phyloP scores from a whole-genome alignment of 2,113 vertebrate genomes.

The Lepus americanus region DNA sequence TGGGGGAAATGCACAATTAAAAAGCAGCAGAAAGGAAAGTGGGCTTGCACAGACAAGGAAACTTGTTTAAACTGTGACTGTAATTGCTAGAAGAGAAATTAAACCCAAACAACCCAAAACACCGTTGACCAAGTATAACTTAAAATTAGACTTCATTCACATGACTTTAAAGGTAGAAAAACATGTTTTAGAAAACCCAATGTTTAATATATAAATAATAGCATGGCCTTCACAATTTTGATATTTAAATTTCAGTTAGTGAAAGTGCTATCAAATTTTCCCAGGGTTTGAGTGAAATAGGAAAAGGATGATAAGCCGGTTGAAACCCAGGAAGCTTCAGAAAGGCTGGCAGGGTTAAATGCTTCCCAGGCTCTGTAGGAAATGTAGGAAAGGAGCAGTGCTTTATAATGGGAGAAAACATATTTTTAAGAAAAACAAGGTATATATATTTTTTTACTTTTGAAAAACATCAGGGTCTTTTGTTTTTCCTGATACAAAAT shows the following conservation, averaged over 20 bases:
- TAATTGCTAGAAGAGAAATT: conserved; percentile 37
- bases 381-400: neutral
- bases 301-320: neutral
- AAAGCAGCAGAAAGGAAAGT: neutral
- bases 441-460: conserved; percentile 22
- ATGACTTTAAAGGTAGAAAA: conserved; percentile 41
- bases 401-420: neutral
- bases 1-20: neutral
- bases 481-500: neutral
- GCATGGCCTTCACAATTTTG: neutral
- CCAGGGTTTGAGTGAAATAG: neutral
- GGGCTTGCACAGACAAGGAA: neutral
- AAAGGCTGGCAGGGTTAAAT: neutral
- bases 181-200: neutral
- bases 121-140: conserved; percentile 49
- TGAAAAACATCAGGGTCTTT: neutral
- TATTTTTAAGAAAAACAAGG: conserved; percentile 20
- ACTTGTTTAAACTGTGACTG: conserved; percentile 20
- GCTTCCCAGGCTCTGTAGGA: neutral
- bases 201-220: conserved; percentile 4
- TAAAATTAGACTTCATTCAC: conserved; percentile 49
- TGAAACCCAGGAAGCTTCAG: conserved; percentile 28
- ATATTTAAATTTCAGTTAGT: conserved; percentile 19
- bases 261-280: neutral
- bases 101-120: conserved; percentile 38